Base-by-base conservation (phyloP, 2,888 invertebrate species). In the Dryadula phaetusa region DNA sequence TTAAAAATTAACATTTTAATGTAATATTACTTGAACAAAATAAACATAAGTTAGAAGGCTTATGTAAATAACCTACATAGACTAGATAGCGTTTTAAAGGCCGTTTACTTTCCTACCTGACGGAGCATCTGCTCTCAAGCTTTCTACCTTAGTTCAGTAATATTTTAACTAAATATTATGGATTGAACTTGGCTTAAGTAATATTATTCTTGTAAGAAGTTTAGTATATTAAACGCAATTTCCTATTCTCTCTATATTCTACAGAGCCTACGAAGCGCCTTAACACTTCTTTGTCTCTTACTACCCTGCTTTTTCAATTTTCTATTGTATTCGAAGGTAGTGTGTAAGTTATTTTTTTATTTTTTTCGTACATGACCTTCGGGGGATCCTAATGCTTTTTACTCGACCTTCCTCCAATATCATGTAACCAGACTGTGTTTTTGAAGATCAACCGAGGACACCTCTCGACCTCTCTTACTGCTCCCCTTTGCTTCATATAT, bases 81-180 rank as follows among this genome's bases (percentile, higher is more conserved):
- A 7, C 0, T 0, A 25, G 14, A 0, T 3, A 2, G 0, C 25
- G 7, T 25, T 49, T 10, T n/a, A 49, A 25, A 49, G 49, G 25
- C 25, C 49, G 25, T 49, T 49, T 25, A 49, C 49, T 49, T 49
- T n/a, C 49, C 8, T 6, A 25, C 18, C 46, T 46, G 46, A 49
- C 25, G 3, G 49, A 49, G 25, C 49, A 49, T 49, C 25, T 49
- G 49, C 49, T 49, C 25, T 25, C 49, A 49, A 49, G 14, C 20
- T 18, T 0, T 49, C 25, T 49, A 49, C 49, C n/a, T 49, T 16
- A 49, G 25, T 49, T 49, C 47, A 47, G 22, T n/a, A 49, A n/a
- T n/a, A 49, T n/a, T 49, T 49, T 25, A n/a, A 49, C 47, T 49
- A n/a, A 25, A 49, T 49, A 25, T 25, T 46, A 46, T 20, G 20